Base-by-base conservation (phyloP, 2,888 invertebrate genomes). In the Escarpia spicata region DNA sequence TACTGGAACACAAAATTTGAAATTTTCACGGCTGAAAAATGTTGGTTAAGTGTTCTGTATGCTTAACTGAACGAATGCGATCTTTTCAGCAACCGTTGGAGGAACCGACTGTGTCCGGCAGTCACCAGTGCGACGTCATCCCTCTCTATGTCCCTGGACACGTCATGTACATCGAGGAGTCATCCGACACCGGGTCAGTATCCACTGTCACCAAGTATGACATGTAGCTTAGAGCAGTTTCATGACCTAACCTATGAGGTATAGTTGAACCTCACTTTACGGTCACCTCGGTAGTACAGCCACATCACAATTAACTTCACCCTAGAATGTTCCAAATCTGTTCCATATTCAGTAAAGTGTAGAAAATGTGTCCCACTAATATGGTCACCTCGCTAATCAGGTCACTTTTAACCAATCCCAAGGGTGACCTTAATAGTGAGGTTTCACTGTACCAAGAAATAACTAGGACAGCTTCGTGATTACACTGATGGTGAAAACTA, bases 131-230 rank as follows among this genome's bases (percentile, higher is more conserved):
- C 15, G 91, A 58, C 43, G 52, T 75, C 26, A 90, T 52, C 43
- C 97, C 97, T 93, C 97, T 98, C 52, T 98, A 97, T 96, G 98
- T 98, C 2, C 98, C 98, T 1, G 98, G 98, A 6, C 97, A 98
- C 94, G 98, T 98, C 95, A 97, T 98, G 93, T 98, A 98, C 95
- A 97, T 98, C 92, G 97, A 97, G 93, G 95, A 95, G 92, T 94
- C 94, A n/a, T 94, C 94, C 19, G 93, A 93, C 43, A 93, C 94
- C 15, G 94, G 44, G 97, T 97, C 94, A 92, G 75, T 75, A 26
- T 75, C 43, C 19, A 43, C 12, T 60, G 75, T 75, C 75, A 75
- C 75, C 43, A 91, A 91, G 26, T 91, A 31, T 91, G 43, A 91
- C 90, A 44, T 1, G 52, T 52, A 9, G 52, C 52, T 52, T 52